Percentiles rank a stretch among this genome's conserved stretches.
Evolutionary conservation across 2,888 invertebrate species (phyloP).

Genomic region (Iphiclides podalirius): DNA sequence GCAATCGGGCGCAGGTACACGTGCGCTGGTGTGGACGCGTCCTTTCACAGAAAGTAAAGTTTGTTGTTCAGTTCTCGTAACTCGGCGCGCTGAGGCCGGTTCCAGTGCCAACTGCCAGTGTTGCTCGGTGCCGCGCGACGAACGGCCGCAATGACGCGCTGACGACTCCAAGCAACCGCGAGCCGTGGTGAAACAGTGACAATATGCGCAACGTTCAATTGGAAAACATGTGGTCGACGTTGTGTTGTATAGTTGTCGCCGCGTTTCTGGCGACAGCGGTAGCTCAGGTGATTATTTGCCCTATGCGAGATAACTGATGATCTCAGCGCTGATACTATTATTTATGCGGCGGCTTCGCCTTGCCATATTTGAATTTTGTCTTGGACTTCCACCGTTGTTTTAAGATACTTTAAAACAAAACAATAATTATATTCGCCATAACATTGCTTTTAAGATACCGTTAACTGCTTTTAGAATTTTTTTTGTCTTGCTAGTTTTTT

Average conservation of each 20-base stretch:
- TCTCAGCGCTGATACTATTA: conserved; percentile 9
- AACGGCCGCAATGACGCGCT: conserved; percentile 63
- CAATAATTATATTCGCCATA: too few species aligned
- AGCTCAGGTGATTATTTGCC: conserved; percentile 54
- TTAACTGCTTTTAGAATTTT: too few species aligned
- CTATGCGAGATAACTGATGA: conserved; percentile 16
- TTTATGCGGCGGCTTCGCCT: not conserved
- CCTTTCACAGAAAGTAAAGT: conserved; percentile 72
- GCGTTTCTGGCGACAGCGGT: conserved; percentile 42
- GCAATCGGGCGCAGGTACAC: too few species aligned
- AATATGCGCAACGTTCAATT: conserved; percentile 34
- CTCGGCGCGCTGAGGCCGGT: too few species aligned
- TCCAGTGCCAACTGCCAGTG: conserved; percentile 57
- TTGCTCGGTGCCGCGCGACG: conserved; percentile 59
- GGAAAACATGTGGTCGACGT: conserved; percentile 57
- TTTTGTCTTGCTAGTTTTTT: too few species aligned
- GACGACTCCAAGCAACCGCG: too few species aligned
- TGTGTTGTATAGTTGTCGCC: conserved; percentile 50
- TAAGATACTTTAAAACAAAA: not conserved
- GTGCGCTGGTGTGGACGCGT: conserved; percentile 49
- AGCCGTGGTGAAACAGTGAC: conserved; percentile 27
- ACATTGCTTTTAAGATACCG: too few species aligned
- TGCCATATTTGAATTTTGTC: conserved; percentile 8
- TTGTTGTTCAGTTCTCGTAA: conserved; percentile 51
- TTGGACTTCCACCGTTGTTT: not conserved